Evolutionary conservation across 2,797 vertebrate genomes (phyloP).

Genomic region (Pangasius krempfi): DNA sequence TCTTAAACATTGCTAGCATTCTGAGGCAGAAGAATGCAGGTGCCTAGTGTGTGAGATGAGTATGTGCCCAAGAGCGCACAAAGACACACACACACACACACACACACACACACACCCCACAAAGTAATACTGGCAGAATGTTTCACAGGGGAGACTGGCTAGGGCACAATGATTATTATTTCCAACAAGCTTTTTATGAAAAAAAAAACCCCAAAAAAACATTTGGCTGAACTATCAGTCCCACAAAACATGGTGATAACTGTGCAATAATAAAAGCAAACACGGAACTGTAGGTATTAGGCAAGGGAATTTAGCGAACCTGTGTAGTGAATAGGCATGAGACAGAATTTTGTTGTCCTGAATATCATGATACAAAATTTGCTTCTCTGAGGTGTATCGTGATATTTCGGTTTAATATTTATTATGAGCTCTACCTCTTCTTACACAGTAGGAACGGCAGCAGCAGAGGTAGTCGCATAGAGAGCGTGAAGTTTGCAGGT

Average conservation of each 20-base stretch:
- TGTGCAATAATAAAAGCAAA: slow-evolving; percentile 35
- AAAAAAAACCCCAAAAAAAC: background rate
- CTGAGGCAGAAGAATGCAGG: too few relatives aligned
- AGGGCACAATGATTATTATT: slow-evolving; percentile 28
- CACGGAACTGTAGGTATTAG: background rate
- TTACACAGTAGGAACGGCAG: background rate
- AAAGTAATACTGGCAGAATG: background rate
- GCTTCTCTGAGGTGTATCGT: background rate
- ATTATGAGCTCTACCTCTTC: background rate
- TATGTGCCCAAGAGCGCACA: background rate
- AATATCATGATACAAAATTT: background rate
- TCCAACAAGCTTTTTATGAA: slow-evolving; percentile 17
- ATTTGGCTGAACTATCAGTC: slow-evolving; percentile 7
- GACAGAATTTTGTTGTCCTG: background rate
- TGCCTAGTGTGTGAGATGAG: too few relatives aligned
- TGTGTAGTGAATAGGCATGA: background rate
- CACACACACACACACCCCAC: slow-evolving; percentile 6
- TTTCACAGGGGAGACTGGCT: slow-evolving; percentile 22
- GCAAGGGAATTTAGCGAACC: background rate
- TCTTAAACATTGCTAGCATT: too few relatives aligned
- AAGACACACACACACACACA: background rate
- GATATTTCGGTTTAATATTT: background rate
- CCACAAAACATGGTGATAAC: slow-evolving; percentile 28
- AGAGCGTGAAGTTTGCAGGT: background rate
- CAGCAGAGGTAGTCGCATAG: background rate